phyloP scores from a whole-genome alignment of 2,797 vertebrate species.

The Onychomys arenicola region DNA sequence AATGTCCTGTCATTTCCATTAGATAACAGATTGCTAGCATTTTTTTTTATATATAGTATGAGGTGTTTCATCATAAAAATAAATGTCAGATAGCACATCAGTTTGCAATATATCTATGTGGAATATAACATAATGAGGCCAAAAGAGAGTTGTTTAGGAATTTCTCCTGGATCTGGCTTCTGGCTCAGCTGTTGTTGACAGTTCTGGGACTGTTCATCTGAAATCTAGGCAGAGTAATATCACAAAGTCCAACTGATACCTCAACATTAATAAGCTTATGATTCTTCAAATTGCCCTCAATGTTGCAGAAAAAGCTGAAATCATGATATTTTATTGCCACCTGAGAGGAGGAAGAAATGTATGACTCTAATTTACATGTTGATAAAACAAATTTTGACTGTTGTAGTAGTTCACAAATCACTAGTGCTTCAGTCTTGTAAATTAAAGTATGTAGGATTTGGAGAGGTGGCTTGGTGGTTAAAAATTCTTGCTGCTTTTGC shows the following conservation, averaged over 20 bases:
- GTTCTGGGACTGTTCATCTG: neutral
- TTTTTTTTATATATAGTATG: neutral
- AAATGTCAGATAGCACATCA: constrained; percentile 10
- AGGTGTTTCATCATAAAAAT: constrained; percentile 74
- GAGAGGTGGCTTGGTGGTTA: neutral
- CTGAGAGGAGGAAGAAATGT: neutral
- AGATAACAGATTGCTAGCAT: constrained; percentile 62
- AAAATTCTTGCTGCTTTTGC: neutral
- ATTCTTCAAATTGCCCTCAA: neutral
- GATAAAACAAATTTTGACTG: neutral
- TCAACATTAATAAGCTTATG: constrained; percentile 13
- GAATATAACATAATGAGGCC: constrained; percentile 56
- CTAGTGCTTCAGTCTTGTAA: constrained; percentile 1
- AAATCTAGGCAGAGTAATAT: constrained; percentile 47
- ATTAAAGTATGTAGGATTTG: neutral
- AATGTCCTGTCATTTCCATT: constrained; percentile 43
- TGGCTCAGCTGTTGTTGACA: neutral
- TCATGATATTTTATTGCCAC: constrained; percentile 28
- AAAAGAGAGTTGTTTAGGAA: constrained; percentile 65
- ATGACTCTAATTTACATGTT: neutral
- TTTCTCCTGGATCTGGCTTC: constrained; percentile 11
- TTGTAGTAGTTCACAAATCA: constrained; percentile 33
- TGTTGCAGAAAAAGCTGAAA: constrained; percentile 40
- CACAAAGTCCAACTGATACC: constrained; percentile 18
- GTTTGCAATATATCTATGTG: neutral